phyloP scores from a whole-genome alignment of 2,797 vertebrate genomes.

The Borostomias antarcticus region DNA sequence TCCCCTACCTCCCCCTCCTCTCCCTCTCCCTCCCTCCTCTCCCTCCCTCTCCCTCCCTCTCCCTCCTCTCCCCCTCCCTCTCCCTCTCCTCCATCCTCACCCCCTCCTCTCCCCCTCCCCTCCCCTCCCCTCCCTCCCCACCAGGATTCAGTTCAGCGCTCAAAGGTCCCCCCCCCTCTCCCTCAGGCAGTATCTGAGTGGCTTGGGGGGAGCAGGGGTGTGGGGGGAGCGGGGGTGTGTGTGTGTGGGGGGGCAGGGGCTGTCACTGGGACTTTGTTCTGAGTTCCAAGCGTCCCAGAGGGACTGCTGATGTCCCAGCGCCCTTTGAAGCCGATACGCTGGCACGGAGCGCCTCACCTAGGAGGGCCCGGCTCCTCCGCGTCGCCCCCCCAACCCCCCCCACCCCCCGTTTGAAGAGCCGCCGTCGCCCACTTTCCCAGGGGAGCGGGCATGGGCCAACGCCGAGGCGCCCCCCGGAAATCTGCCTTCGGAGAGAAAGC shows the following conservation, averaged over 20 bases:
- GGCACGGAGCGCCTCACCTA: neutral
- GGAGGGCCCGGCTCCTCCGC: neutral
- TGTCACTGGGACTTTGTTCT: slow-evolving; percentile 49
- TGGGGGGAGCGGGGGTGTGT: neutral
- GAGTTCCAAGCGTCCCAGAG: slow-evolving; percentile 46
- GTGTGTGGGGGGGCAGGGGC: neutral
- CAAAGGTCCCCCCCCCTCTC: slow-evolving; percentile 3
- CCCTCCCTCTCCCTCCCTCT: too few species aligned
- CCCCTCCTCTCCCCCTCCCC: slow-evolving; percentile 22
- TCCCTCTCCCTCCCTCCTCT: too few species aligned
- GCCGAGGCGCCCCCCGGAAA: slow-evolving; percentile 15
- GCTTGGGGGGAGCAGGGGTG: neutral
- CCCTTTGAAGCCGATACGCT: slow-evolving; percentile 41
- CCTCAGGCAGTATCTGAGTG: slow-evolving; percentile 14
- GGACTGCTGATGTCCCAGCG: slow-evolving; percentile 25
- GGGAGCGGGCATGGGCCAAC: slow-evolving; percentile 16
- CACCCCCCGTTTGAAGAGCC: neutral
- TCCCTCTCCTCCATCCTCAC: slow-evolving; percentile 1
- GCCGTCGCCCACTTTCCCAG: neutral
- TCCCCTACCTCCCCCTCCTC: too few species aligned
- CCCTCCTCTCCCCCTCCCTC: too few species aligned
- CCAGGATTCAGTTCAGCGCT: slow-evolving; percentile 29
- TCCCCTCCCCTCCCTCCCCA: slow-evolving; percentile 18
- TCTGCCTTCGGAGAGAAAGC: slow-evolving; percentile 22
- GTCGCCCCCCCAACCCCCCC: neutral